Evolutionary conservation across 2,797 vertebrate genomes (phyloP), one percentile per base, ranked within the genome.

Genomic region (Enteromius unitaeniatus): DNA sequence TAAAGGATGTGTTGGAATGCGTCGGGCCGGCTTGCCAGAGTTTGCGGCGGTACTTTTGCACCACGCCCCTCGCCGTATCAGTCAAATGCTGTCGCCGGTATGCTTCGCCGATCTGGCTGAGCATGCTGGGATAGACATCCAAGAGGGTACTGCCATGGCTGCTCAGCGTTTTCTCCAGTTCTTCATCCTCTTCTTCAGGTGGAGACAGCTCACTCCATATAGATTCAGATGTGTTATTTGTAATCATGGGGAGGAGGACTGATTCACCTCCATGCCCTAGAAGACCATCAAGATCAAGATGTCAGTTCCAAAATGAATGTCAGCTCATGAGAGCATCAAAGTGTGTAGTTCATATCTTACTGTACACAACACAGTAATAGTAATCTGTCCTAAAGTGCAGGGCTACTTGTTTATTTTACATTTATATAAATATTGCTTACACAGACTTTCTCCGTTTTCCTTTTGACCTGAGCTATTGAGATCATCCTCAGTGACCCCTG

Each of bases 91-190:
- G 92, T 26, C 92, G 89, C 2, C 78, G 86, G 84, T 86, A 91
- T 0, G 91, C 92, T n/a, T 79, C 67, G 4, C 78, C 87, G 1
- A 96, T 88, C 58, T 92, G 91, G 78, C 82, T 88, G 34, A 95
- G 88, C 92, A 94, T 94, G 84, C 81, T 84, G 53, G 95, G 93
- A 89, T 95, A 96, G 60, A 94, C 85, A 8, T 95, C 93, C 49
- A 88, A 70, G 14, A 94, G 83, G 23, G 88, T 91, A 76, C 83
- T 90, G 70, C 89, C 85, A 0, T 92, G 88, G 79, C 90, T 93
- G 31, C 84, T 92, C 49, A 96, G 87, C 15, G 89, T 90, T 87
- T 78, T 90, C 76, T 95, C 93, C 78, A 95, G 90, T 7, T 90
- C 91, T 55, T 91, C 88, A 13, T 95, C 93, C 7, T 89, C 73